Percentiles rank a stretch among this genome's conserved stretches.
These are phyloP conservation scores for Sitophilus oryzae DNA, from an alignment of 1,140 invertebrate genomes.

Conservation along the genomic window DNA sequence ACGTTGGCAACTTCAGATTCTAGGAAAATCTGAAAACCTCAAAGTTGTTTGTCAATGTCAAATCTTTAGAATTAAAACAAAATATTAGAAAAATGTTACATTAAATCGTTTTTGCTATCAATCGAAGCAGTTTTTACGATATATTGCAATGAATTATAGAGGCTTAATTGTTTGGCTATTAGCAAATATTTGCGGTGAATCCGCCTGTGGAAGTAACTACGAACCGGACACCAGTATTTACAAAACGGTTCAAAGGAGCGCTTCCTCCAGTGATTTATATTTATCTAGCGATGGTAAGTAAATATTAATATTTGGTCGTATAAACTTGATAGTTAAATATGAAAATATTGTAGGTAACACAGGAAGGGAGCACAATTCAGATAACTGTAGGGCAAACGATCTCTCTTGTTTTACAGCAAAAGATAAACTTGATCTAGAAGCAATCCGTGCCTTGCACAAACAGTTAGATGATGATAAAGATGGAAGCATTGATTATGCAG, in stretches of 20 bases:
- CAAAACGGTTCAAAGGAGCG: constrained; percentile 18
- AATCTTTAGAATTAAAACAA: neutral
- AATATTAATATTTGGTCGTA: neutral
- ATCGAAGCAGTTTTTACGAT: neutral
- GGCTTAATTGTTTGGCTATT: constrained; percentile 35
- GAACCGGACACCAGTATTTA: neutral
- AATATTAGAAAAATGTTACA: constrained; percentile 5
- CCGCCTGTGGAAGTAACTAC: constrained; percentile 10
- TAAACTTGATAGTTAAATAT: neutral
- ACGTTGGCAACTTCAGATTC: neutral
- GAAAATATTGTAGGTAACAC: neutral
- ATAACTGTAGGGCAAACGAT: constrained; percentile 57
- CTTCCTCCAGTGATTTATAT: constrained; percentile 15
- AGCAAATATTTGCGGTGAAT: constrained; percentile 21
- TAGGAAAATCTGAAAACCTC: neutral
- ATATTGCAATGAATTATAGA: constrained; percentile 15
- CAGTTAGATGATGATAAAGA: constrained; percentile 92
- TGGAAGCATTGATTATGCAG: constrained; percentile 88
- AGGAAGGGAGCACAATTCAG: constrained; percentile 42
- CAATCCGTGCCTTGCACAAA: constrained; percentile 78
- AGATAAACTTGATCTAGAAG: constrained; percentile 80
- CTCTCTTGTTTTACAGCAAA: constrained; percentile 65
- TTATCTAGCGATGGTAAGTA: constrained; percentile 18
- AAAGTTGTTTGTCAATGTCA: neutral
- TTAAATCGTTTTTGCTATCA: neutral